Evolutionary conservation across 1,140 invertebrate species (phyloP).

Genomic region (Bombus difficillimus): DNA sequence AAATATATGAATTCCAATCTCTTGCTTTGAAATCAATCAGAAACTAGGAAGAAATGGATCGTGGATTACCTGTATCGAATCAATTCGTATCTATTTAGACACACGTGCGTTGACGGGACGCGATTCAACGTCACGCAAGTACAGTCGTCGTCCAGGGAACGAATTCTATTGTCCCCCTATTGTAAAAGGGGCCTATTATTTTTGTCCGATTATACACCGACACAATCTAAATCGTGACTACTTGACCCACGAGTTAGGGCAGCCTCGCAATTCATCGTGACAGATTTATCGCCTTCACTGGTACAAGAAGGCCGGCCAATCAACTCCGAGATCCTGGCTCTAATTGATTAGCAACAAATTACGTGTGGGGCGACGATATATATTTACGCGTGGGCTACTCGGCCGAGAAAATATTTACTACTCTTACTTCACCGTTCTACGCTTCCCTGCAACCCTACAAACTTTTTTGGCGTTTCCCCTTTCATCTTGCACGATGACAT

Average conservation of each 20-base stretch:
- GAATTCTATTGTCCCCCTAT: constrained; percentile 19
- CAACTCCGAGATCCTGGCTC: constrained; percentile 36
- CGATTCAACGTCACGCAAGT: neutral
- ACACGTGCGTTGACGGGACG: neutral
- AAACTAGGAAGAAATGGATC: neutral
- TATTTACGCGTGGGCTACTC: constrained; percentile 10
- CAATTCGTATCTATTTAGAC: too few species aligned
- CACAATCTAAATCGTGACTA: constrained; percentile 54
- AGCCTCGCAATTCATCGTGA: constrained; percentile 59
- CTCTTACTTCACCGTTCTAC: neutral
- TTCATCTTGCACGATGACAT: neutral
- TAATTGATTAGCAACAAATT: constrained; percentile 63
- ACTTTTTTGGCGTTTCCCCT: neutral
- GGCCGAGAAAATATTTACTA: neutral
- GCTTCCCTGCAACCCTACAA: neutral
- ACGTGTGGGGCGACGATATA: constrained; percentile 15
- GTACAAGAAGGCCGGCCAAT: constrained; percentile 46
- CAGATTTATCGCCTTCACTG: constrained; percentile 56
- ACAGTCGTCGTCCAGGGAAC: neutral
- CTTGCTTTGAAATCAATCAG: neutral
- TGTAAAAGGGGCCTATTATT: constrained; percentile 46
- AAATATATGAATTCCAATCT: neutral
- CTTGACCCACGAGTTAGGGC: constrained; percentile 52
- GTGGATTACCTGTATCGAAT: neutral
- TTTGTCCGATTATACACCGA: constrained; percentile 53